Percentiles rank a stretch among this genome's conserved stretches.
Evolutionary conservation across 2,113 vertebrate genomes (phyloP).

Genomic region (Recurvirostra avosetta): DNA sequence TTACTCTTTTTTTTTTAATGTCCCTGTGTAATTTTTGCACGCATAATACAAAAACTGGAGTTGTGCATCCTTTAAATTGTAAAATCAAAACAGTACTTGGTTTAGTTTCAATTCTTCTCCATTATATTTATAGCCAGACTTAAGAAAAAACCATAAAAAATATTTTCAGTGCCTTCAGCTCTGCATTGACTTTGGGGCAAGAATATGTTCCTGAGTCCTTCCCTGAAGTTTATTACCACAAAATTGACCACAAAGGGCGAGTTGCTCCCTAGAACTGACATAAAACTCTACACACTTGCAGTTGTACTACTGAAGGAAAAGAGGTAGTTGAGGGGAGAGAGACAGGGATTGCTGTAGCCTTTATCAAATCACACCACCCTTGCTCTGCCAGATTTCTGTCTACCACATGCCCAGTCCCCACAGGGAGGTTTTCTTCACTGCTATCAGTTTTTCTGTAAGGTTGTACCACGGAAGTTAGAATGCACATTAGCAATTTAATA

Average conservation of each 20-base stretch:
- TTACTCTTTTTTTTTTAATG: background rate
- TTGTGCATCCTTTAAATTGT: background rate
- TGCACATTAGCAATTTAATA: background rate
- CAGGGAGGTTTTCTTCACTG: background rate
- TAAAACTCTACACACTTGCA: background rate
- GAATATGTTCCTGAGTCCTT: background rate
- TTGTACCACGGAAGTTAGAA: background rate
- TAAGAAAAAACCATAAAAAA: background rate
- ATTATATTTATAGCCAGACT: background rate
- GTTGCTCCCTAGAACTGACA: background rate
- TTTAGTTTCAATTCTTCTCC: background rate
- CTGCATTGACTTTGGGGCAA: background rate
- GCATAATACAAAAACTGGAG: background rate
- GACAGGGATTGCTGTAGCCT: background rate
- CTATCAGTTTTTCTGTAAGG: background rate
- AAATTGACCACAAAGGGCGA: background rate
- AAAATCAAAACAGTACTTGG: background rate
- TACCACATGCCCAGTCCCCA: background rate
- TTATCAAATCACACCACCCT: background rate
- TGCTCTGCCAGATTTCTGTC: background rate
- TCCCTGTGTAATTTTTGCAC: background rate
- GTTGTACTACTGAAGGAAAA: background rate
- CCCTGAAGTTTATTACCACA: background rate
- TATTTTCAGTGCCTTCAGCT: background rate
- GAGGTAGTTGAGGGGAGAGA: rapidly evolving